A percentile compares a stretch with the other conserved stretches of the same genome.
Conservation (phyloP, 2,113 vertebrate species). For the Telmatochromis sp. region DNA sequence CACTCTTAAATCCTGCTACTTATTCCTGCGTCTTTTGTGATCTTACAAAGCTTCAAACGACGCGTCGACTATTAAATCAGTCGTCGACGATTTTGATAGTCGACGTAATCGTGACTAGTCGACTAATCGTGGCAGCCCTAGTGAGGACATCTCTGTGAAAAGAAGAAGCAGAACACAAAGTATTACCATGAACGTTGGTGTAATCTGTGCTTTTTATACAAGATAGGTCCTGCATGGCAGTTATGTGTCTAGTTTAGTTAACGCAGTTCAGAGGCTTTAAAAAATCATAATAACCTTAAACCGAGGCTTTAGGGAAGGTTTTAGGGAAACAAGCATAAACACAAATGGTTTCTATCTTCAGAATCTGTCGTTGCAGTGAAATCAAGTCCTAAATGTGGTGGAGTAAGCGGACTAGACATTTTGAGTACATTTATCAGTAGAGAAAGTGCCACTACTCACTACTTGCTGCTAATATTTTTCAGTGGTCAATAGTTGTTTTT, state of each 20-base stretch:
- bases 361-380: fast-evolving
- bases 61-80: fast-evolving
- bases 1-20: no score
- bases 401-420: not conserved
- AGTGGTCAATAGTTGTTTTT: not conserved
- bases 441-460: not conserved
- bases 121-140: no score
- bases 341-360: not conserved
- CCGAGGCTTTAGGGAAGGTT: not conserved
- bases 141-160: not conserved
- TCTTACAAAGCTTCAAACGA: no score
- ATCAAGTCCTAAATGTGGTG: not conserved
- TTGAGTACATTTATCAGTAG: not conserved
- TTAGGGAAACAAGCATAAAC: not conserved
- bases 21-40: fast-evolving
- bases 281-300: not conserved
- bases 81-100: no score
- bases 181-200: not conserved
- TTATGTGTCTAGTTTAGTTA: not conserved
- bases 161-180: not conserved
- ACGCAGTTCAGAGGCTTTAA: not conserved
- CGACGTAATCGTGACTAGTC: no score
- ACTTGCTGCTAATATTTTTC: not conserved
- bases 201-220: not conserved
- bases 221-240: not conserved